These are phyloP conservation scores for Erythrocercus mccallii DNA, from an alignment of 2,113 vertebrate genomes.

Conservation along the genomic window DNA sequence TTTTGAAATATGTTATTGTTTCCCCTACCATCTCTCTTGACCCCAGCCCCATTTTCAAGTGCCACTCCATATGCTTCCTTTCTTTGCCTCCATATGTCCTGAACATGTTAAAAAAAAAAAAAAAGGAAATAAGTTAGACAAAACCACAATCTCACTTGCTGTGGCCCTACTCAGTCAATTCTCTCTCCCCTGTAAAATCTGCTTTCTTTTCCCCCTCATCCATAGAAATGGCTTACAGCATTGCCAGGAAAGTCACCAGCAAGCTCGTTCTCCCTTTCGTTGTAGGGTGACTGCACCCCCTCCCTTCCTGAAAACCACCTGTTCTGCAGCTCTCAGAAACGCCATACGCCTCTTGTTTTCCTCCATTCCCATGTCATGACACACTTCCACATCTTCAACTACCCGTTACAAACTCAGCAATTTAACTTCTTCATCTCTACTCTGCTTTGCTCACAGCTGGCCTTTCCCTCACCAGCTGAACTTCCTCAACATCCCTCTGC, in stretches of 20 bases:
- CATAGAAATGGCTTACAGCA: neutral
- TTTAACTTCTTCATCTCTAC: conserved; percentile 47
- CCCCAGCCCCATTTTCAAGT: conserved; percentile 27
- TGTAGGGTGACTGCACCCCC: neutral
- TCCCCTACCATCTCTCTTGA: conserved; percentile 51
- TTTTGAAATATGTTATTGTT: conserved; percentile 59
- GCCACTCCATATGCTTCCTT: conserved; percentile 50
- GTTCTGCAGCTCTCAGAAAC: conserved; percentile 34
- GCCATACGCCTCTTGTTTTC: neutral
- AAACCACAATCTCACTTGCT: neutral
- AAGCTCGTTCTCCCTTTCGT: neutral
- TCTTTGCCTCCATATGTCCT: conserved; percentile 49
- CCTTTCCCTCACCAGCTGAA: neutral
- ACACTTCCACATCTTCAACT: conserved; percentile 33
- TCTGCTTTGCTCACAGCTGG: neutral
- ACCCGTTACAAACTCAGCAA: neutral
- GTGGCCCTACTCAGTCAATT: neutral
- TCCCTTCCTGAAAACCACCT: conserved; percentile 51
- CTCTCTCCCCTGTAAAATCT: neutral
- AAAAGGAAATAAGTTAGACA: neutral
- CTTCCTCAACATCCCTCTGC: neutral
- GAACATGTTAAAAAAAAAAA: neutral
- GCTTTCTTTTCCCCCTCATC: neutral
- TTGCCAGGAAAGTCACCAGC: neutral
- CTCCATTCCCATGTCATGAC: conserved; percentile 37